Percentiles rank a stretch among this genome's conserved stretches.
Conservation (phyloP, 2,113 vertebrate genomes). For the Eonycteris spelaea region DNA sequence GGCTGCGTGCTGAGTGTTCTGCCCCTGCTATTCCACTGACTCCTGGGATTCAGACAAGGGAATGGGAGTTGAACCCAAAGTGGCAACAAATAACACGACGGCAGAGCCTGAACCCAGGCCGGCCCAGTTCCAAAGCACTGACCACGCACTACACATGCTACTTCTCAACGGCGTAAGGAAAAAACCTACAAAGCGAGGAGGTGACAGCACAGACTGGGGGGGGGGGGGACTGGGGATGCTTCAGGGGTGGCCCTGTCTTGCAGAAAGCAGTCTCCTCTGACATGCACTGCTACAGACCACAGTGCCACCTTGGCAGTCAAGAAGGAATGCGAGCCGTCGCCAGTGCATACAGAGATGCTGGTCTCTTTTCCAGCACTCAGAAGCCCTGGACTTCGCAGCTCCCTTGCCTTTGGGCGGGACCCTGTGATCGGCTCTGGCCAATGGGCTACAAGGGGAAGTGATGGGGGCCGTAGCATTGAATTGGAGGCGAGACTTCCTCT, state of each 20-base stretch:
- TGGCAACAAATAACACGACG: neutral
- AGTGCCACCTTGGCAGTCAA: rapidly evolving
- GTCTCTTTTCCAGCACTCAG: too few relatives aligned
- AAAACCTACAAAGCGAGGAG: neutral
- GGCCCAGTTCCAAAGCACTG: neutral
- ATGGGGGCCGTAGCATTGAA: neutral
- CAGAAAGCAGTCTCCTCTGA: neutral
- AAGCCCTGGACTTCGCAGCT: neutral
- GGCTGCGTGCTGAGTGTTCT: neutral
- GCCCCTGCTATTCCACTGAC: neutral
- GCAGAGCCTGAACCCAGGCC: neutral
- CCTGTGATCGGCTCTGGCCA: neutral
- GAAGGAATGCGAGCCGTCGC: neutral
- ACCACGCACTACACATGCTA: rapidly evolving
- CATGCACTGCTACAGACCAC: neutral
- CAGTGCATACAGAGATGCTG: rapidly evolving
- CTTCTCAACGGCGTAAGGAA: neutral
- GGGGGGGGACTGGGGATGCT: neutral
- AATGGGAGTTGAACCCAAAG: neutral
- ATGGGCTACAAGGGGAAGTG: neutral
- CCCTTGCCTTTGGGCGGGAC: neutral
- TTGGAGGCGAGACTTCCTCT: neutral
- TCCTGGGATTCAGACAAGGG: neutral
- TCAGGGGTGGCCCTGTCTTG: neutral
- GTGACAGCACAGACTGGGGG: neutral